Conservation (phyloP, 53 echinoderm and acorn worm species). For the Echinometra lucunter region DNA sequence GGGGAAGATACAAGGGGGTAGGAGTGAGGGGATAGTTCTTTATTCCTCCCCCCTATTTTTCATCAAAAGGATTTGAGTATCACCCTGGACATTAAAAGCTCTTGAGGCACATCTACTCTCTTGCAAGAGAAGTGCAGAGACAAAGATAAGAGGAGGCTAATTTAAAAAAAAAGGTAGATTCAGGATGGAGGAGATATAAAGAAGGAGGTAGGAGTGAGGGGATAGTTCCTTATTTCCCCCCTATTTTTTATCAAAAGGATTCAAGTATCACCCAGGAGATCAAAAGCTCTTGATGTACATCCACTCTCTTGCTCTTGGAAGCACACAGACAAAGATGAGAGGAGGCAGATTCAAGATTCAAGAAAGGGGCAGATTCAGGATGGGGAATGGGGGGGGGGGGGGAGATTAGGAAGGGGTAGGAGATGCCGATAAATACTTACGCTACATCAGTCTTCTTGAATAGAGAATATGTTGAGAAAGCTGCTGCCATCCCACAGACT, state of each 20-base stretch:
- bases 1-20: neutral
- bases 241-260: too few relatives aligned
- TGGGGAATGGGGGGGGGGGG: neutral
- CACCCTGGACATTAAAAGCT: too few relatives aligned
- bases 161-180: too few relatives aligned
- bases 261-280: too few relatives aligned
- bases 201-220: too few relatives aligned
- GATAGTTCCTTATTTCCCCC: too few relatives aligned
- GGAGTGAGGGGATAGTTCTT: too few relatives aligned
- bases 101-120: neutral
- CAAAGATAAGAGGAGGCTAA: neutral
- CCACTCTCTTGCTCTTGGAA: neutral
- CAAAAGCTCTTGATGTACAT: neutral
- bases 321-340: neutral
- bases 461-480: slow-evolving; percentile 67
- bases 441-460: slow-evolving; percentile 81
- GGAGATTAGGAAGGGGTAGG: neutral
- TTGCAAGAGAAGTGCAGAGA: neutral
- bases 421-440: slow-evolving; percentile 49
- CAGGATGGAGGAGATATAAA: too few relatives aligned
- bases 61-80: too few relatives aligned
- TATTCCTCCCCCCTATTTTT: too few relatives aligned
- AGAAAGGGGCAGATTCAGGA: neutral
- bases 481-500: slow-evolving; percentile 70
- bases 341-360: neutral